These are phyloP conservation scores for Meriones psammophilus DNA, from an alignment of 2,797 vertebrate species.

Conservation along the genomic window DNA sequence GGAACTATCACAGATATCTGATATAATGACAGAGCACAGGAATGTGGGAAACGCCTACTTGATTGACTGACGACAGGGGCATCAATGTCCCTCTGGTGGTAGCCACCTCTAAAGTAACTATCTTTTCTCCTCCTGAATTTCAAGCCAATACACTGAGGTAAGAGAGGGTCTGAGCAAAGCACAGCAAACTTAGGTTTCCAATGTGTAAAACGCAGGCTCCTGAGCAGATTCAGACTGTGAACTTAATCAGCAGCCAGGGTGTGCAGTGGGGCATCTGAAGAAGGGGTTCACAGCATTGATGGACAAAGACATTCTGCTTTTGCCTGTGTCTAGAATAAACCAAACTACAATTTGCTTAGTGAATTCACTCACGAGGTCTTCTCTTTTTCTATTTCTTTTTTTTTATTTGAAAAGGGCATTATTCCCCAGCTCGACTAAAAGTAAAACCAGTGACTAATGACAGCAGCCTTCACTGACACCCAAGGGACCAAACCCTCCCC, in stretches of 20 bases:
- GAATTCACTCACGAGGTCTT: neutral
- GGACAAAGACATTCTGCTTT: neutral
- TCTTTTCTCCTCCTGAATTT: neutral
- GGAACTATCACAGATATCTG: neutral
- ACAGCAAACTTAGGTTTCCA: neutral
- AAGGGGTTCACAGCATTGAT: neutral
- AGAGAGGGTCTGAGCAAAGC: neutral
- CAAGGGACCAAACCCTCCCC: neutral
- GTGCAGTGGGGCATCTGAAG: neutral
- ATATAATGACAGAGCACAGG: neutral
- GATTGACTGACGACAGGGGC: neutral
- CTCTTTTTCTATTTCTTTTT: neutral
- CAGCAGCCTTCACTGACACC: neutral
- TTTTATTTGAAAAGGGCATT: neutral
- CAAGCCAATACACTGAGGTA: neutral
- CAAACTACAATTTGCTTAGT: neutral
- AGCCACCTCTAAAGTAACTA: neutral
- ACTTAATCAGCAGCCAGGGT: neutral
- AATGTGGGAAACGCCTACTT: neutral
- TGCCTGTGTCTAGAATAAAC: neutral
- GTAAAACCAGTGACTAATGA: neutral
- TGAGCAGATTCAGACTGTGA: neutral
- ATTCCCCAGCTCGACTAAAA: slow-evolving; percentile 17
- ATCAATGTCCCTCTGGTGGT: neutral
- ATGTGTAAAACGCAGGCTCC: neutral